Percentiles rank a stretch among this genome's conserved stretches.
Evolutionary conservation across 2,888 invertebrate genomes (phyloP).

Genomic region (Hemicrepidius hirtus): DNA sequence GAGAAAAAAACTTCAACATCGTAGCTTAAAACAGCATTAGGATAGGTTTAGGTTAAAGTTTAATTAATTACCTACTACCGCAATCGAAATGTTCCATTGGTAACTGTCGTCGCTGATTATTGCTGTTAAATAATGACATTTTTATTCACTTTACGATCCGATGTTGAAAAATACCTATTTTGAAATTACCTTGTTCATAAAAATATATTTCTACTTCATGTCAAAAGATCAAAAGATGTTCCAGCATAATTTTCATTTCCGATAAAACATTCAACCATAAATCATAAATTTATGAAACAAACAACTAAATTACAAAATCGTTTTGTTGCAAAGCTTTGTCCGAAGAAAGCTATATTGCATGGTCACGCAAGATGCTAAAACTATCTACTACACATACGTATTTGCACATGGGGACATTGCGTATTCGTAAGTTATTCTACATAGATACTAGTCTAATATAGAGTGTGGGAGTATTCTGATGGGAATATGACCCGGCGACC

Average conservation of each 20-base stretch:
- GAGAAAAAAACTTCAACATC: too few relatives aligned
- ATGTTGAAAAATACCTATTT: too few relatives aligned
- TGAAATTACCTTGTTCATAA: too few relatives aligned
- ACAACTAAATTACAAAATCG: conserved; percentile 15
- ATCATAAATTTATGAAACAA: background rate
- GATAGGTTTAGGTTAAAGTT: too few relatives aligned
- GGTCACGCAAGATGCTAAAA: conserved; percentile 8
- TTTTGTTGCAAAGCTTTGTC: conserved; percentile 7
- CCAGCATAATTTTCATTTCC: background rate
- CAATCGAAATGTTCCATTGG: too few relatives aligned
- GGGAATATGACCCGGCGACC: conserved; percentile 72
- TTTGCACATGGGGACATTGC: conserved; percentile 48
- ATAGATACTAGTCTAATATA: conserved; percentile 64
- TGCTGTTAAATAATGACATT: too few relatives aligned
- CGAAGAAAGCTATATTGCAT: background rate
- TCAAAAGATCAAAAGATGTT: too few relatives aligned
- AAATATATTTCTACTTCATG: too few relatives aligned
- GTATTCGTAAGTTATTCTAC: conserved; percentile 55
- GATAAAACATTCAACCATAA: background rate
- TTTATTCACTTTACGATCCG: too few relatives aligned
- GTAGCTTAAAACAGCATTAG: too few relatives aligned
- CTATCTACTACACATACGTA: conserved; percentile 21
- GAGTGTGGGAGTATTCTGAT: conserved; percentile 73
- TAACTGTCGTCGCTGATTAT: too few relatives aligned
- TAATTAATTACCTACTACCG: too few relatives aligned